A percentile compares a stretch with the other conserved stretches of the same genome.
These are phyloP conservation scores for Drosophila micromelanica DNA, from an alignment of 1,140 invertebrate genomes.

Conservation along the genomic window DNA sequence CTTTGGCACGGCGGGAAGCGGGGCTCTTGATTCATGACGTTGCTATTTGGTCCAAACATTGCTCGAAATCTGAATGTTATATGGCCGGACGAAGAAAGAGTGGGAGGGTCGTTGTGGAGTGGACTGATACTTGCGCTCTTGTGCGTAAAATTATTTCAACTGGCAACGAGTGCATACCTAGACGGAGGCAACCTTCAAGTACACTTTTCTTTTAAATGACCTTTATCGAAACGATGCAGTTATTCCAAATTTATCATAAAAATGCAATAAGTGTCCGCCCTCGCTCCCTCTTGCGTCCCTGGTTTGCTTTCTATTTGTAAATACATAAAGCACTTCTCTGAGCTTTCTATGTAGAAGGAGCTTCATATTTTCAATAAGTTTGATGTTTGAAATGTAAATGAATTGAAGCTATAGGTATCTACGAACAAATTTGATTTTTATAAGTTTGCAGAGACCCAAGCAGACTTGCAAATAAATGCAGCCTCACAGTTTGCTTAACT, in stretches of 20 bases:
- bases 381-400: too few species aligned
- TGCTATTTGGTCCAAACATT: constrained; percentile 65
- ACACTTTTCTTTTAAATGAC: constrained; percentile 37
- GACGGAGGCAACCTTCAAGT: constrained; percentile 21
- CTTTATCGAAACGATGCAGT: constrained; percentile 67
- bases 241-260: constrained; percentile 72
- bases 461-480: too few species aligned
- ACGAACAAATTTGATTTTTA: too few species aligned
- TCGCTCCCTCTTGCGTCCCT: background rate
- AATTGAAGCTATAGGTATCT: too few species aligned
- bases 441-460: too few species aligned
- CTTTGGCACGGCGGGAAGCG: constrained; percentile 28
- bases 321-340: background rate
- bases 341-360: too few species aligned
- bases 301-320: constrained; percentile 6
- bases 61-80: constrained; percentile 59
- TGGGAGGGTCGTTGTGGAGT: background rate
- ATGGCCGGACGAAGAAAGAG: background rate
- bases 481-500: too few species aligned
- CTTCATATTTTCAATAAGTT: too few species aligned
- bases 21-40: constrained; percentile 70
- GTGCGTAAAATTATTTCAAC: constrained; percentile 67
- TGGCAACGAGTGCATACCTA: constrained; percentile 34
- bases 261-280: constrained; percentile 46
- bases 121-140: constrained; percentile 30